These are phyloP conservation scores for Cryptotermes secundus DNA, from an alignment of 1,140 invertebrate genomes.

Conservation along the genomic window DNA sequence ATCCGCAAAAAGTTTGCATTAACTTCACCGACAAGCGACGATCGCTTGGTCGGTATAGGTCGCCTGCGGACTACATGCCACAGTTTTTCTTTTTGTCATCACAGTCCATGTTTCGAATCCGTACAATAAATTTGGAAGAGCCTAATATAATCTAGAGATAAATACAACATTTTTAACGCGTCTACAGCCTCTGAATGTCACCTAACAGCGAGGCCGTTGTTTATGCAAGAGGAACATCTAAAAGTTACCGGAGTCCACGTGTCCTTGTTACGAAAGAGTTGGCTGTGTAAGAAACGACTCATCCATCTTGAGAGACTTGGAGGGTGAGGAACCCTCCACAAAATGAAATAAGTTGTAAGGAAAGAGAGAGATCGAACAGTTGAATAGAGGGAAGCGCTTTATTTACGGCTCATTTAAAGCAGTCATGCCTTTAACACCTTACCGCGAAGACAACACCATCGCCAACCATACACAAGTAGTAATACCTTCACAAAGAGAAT, in stretches of 20 bases:
- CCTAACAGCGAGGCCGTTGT: background rate
- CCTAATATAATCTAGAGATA: too few species aligned
- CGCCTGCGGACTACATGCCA: too few species aligned
- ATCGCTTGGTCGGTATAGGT: too few species aligned
- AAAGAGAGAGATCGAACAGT: background rate
- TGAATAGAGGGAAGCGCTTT: background rate
- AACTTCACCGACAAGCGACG: too few species aligned
- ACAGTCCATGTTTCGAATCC: too few species aligned
- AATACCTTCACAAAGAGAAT: background rate
- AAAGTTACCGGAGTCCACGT: background rate
- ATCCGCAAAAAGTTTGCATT: too few species aligned
- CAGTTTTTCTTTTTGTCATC: too few species aligned
- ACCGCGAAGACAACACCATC: background rate
- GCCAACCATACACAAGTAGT: background rate
- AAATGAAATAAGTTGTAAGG: background rate
- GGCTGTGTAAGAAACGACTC: background rate
- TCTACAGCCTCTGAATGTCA: background rate
- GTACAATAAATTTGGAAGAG: too few species aligned
- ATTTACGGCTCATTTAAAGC: background rate
- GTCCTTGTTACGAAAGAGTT: background rate
- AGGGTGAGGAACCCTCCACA: background rate
- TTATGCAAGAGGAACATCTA: background rate
- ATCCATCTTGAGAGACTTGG: background rate
- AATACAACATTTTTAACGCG: too few species aligned
- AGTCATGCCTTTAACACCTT: constrained; percentile 1